These are phyloP conservation scores for Florisuga fusca DNA, from an alignment of 2,797 vertebrate species.

Conservation along the genomic window DNA sequence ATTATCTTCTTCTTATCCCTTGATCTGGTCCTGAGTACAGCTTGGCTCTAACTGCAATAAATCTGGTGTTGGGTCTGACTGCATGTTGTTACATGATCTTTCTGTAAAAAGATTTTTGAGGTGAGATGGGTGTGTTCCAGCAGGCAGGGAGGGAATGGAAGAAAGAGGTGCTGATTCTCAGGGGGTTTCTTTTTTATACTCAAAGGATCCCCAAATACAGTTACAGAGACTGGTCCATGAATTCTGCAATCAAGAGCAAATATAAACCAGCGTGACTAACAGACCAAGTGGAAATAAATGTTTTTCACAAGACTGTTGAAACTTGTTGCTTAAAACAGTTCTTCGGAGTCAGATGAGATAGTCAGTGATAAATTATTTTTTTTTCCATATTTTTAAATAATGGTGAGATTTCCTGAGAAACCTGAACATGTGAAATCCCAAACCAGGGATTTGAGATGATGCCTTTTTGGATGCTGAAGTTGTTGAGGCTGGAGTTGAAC, in stretches of 20 bases:
- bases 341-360: background rate
- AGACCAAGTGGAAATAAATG: background rate
- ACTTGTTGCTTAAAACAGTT: background rate
- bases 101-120: background rate
- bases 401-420: background rate
- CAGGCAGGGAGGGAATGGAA: background rate
- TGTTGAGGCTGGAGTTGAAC: background rate
- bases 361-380: background rate
- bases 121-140: background rate
- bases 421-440: background rate
- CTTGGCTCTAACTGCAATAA: constrained; percentile 20
- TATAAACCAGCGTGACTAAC: background rate
- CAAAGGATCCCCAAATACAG: background rate
- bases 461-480: background rate
- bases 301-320: background rate
- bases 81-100: constrained; percentile 6
- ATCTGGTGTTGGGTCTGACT: constrained; percentile 8
- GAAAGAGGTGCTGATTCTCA: background rate
- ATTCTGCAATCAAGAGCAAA: background rate
- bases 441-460: background rate
- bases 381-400: background rate
- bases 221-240: background rate
- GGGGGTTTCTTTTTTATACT: background rate
- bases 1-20: constrained; percentile 43
- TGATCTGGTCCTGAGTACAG: background rate